Base-by-base conservation (phyloP, 2,113 vertebrate genomes). In the Tachysurus vachellii region DNA sequence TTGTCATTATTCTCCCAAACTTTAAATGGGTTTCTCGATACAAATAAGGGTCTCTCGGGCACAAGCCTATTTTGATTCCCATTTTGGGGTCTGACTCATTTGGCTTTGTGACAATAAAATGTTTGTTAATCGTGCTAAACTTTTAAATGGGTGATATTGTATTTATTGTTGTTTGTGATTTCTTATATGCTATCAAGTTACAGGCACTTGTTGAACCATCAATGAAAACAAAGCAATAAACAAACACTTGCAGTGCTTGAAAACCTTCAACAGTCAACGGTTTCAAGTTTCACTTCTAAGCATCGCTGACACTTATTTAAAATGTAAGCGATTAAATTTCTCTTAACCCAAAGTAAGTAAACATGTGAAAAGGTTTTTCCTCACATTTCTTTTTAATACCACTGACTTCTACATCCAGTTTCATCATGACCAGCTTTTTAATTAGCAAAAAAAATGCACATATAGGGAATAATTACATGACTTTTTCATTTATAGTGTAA, bases 201-300 rank as follows among this genome's bases (percentile, higher is more conserved):
- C 54, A 36, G 44, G n/a, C 54, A 57, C 7, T 59, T 59, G 36
- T 80, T 19, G 10, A 61, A 59, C 19, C 23, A 59, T 26, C 16
- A 19, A 56, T 23, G 44, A 66, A 56, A 80, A 83, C 57, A 75
- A 82, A 82, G 68, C 68, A 71, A 73, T 70, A 86, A 70, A 57
- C 10, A 80, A 75, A 87, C 53, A 57, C 10, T 28, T 59, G 0
- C 8, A 80, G 2, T 80, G 28, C 17, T 21, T 36, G 14, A 79
- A 79, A 56, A 54, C 6, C 14, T 77, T 79, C 16, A 56, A 2
- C 21, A 56, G 50, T 57, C 28, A 4, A 31, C n/a, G n/a, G n/a
- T n/a, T n/a, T n/a, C n/a, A n/a, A 66, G 10, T 66, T 66, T n/a
- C n/a, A 28, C 10, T 64, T 59, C 57, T 21, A 62, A 62, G n/a